phyloP scores from a whole-genome alignment of 2,113 vertebrate genomes.

The Prunella fulvescens region DNA sequence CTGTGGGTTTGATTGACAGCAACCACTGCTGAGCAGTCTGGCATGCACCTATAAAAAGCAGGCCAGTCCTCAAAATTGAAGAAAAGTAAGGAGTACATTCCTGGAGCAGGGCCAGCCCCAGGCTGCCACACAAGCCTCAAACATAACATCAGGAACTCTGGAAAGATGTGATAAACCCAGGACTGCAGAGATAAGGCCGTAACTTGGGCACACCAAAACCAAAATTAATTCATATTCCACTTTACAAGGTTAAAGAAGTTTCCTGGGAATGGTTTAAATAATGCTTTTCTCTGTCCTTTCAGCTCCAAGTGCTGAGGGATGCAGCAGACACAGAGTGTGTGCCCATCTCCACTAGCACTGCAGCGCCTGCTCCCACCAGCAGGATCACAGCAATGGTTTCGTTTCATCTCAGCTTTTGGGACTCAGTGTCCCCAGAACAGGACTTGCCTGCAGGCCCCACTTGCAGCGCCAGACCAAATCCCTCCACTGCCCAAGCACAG shows the following conservation, averaged over 20 bases:
- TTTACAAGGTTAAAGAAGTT: background rate
- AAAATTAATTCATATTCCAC: background rate
- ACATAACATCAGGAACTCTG: constrained; percentile 35
- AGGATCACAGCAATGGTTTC: accelerated
- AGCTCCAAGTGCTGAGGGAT: background rate
- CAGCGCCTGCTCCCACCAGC: accelerated
- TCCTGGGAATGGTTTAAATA: background rate
- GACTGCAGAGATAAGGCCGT: background rate
- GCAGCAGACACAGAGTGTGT: accelerated
- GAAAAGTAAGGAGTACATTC: constrained; percentile 9
- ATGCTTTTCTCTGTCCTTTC: background rate
- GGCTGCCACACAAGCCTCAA: background rate
- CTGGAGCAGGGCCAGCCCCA: background rate
- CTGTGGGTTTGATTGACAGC: background rate
- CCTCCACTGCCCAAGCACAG: accelerated
- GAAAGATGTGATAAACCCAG: background rate
- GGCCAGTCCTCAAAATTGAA: background rate
- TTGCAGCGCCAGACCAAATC: background rate
- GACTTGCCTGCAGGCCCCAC: background rate
- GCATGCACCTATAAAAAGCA: background rate
- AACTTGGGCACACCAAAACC: background rate
- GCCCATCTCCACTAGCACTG: accelerated
- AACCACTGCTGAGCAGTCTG: background rate
- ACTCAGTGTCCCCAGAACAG: accelerated
- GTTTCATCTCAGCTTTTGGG: background rate